Evolutionary conservation across 2,113 vertebrate species (phyloP).

Genomic region (Capreolus pygargus): DNA sequence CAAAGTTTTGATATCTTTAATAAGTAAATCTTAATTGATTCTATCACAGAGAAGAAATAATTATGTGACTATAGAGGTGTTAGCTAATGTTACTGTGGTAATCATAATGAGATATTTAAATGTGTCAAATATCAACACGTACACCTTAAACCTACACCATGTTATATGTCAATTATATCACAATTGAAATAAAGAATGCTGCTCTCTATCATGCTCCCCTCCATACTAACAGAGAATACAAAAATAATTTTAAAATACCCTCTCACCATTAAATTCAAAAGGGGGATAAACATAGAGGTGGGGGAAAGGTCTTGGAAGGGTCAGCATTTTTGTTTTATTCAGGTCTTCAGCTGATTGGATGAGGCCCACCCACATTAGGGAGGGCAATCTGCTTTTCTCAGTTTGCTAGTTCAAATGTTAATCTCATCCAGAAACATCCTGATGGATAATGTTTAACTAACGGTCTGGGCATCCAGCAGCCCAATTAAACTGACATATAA

Average conservation of each 20-base stretch:
- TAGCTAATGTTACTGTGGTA: not conserved
- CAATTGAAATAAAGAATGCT: not conserved
- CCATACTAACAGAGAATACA: not conserved
- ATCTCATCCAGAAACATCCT: not conserved
- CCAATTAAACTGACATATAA: not conserved
- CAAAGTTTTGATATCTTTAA: not conserved
- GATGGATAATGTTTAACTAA: not conserved
- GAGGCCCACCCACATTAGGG: not conserved
- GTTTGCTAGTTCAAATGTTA: not conserved
- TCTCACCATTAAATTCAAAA: not conserved
- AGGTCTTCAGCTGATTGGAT: not conserved
- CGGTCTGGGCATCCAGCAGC: not conserved
- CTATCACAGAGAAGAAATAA: not conserved
- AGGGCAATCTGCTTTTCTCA: not conserved
- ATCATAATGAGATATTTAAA: not conserved
- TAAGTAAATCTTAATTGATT: not conserved
- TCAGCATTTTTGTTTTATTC: not conserved
- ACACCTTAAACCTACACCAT: not conserved
- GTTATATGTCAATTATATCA: not conserved
- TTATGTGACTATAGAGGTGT: not conserved
- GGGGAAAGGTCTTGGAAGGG: not conserved
- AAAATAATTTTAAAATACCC: not conserved
- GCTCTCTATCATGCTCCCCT: not conserved
- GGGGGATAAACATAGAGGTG: not conserved
- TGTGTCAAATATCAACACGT: not conserved